Evolutionary conservation across 1,140 invertebrate species (phyloP), one percentile per base, ranked within the genome.

Genomic region (Trinorchestia longiramus): DNA sequence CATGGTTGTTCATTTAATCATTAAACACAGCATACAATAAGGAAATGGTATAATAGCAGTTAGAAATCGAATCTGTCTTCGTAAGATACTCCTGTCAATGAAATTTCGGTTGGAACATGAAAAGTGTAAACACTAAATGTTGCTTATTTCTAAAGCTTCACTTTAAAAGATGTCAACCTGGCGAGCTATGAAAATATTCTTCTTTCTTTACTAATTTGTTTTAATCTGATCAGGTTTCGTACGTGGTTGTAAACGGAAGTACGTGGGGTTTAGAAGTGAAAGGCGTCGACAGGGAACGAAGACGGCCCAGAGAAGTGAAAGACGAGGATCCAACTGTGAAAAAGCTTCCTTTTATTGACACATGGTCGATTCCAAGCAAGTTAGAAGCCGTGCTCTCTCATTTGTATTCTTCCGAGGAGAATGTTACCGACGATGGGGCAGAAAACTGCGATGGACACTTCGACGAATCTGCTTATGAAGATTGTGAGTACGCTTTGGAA

Each of bases 181-280:
- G 1, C 11, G 28, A 77, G 28, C 15, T 77, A 3, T 28, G 1
- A 77, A 1, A 19, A 3, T 36, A 11, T 77, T 11, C 1, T 77
- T 15, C 62, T 77, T 19, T 77, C 28, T 11, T 77, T 36, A 77
- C 62, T 77, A 77, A 77, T 11, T 77, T 77, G 62, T 77, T 77
- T 77, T 77, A 53, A 53, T 36, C 36, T 77, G 11, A 77, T 36
- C 96, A 96, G 96, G 96, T 96, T 43, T 96, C 96, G 15, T 96
- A 96, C 45, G 95, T 96, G 40, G 96, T 96, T 41, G 95, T 95
- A 90, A 96, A 96, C 47, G 95, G 95, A 11, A 96, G 95, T 8
- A 96, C 95, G 0, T 96, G 96, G 96, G 96, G 96, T 36, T 94
- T 96, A 44, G 96, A 96, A 45, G 96, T 96, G 92, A 96, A 96